Evolutionary conservation across 2,888 invertebrate genomes (phyloP), one percentile per base, ranked within the genome.

Genomic region (Melikaiella ostensackeni): DNA sequence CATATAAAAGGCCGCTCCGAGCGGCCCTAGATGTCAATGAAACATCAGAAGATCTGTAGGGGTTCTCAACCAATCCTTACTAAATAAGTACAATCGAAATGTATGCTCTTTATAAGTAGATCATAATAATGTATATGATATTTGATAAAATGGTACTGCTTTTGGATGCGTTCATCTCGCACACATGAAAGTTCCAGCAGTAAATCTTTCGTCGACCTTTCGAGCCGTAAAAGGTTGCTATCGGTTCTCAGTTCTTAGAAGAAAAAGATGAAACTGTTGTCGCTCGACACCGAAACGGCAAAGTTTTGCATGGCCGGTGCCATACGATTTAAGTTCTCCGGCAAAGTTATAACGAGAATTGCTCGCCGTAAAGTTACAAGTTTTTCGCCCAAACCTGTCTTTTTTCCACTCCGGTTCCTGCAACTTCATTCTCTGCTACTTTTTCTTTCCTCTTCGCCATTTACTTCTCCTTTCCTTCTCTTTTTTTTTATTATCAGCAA

Each of bases 301-400:
- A 77, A 77, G 79, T 81, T 77, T 74, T 76, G 76, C 75, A 75
- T 74, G 79, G 77, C 64, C 79, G 78, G 76, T 77, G 80, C 57
- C 70, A 57, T 74, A 74, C 77, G 55, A 79, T 75, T 81, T 81
- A 77, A 79, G 77, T 80, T 80, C 77, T 77, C 79, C 77, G 79
- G 77, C 74, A 59, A 80, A 82, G 80, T 82, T 82, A 80, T 82
- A 80, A 82, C 82, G 82, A 82, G 80, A 82, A 80, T 80, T 79
- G 80, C 78, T 78, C 79, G 76, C 78, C 79, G 78, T 80, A 79
- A 82, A 79, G 76, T 80, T 70, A 70, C 70, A 70, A 70, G 50
- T 70, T 70, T 70, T 70, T 70, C 70, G 30, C 50, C 70, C 30
- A 19, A 70, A 70, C 50, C 30, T 30, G 70, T 30, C 50, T 70